Evolutionary conservation across 2,797 vertebrate genomes (phyloP), one percentile per base, ranked within the genome.

Genomic region (Pantherophis vulpinus): DNA sequence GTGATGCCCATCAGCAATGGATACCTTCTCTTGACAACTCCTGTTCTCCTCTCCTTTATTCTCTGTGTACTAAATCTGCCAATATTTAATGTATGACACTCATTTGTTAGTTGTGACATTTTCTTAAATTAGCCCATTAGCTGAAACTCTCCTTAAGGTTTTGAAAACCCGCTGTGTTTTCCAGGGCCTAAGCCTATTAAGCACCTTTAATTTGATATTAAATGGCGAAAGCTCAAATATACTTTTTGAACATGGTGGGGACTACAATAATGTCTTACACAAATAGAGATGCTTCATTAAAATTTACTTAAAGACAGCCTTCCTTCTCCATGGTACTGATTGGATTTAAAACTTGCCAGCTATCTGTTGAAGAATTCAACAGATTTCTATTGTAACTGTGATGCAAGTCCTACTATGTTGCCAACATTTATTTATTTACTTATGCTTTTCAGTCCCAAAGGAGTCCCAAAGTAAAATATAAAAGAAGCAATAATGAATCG

Each of bases 51-150:
- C 37, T 51, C 27, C 93, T 93, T 94, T 54, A n/a, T 9, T 90
- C 10, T 93, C 59, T 60, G 29, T 3, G 59, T 91, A 12, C 74
- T 91, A 94, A 89, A 63, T 4, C 55, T 87, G 86, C 1, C 14
- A 23, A 90, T 29, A 91, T 89, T n/a, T 56, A 94, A 83, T n/a
- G 3, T 54, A 59, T 29, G 42, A 91, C 93, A 89, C 0, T 0
- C 11, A 42, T 89, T 90, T 93, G 27, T 70, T 94, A 91, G 60
- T 90, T 92, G n/a, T 93, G 61, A 32, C 29, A 87, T 93, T 95
- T 95, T 87, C 87, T 95, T 94, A 94, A 92, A 92, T 54, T 59
- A 93, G n/a, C 11, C 94, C 11, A 91, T 92, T 59, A 87, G 18
- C 32, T 83, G 87, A 18, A 58, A 6, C 47, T 91, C 13, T 4